phyloP scores from a whole-genome alignment of 2,797 vertebrate genomes.

The Heteromormyrus szaboi region DNA sequence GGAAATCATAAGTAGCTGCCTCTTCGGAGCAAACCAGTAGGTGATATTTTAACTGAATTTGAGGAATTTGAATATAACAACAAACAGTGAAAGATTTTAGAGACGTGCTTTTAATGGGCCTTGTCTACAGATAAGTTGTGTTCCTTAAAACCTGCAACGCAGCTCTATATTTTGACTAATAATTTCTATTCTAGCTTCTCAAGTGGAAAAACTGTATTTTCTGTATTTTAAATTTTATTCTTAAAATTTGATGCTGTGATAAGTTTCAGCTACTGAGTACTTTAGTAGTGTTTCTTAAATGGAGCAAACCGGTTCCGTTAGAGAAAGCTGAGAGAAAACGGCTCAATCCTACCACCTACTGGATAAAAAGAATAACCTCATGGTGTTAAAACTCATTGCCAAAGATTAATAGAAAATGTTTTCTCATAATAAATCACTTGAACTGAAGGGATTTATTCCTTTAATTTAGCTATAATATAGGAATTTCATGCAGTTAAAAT shows the following conservation, averaged over 20 bases:
- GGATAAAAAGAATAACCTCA: neutral
- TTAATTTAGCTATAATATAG: neutral
- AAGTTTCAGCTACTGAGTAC: neutral
- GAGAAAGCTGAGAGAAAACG: neutral
- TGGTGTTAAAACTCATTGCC: neutral
- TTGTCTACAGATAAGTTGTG: neutral
- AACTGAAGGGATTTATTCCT: neutral
- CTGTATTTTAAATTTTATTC: neutral
- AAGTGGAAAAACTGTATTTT: neutral
- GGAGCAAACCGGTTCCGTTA: neutral
- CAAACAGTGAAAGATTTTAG: neutral
- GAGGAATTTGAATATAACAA: neutral
- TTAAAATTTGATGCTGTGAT: neutral
- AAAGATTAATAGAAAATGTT: neutral
- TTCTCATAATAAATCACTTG: neutral
- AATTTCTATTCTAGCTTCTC: neutral
- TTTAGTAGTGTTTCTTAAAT: neutral
- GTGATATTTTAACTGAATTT: neutral
- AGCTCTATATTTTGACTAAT: neutral
- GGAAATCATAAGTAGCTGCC: neutral
- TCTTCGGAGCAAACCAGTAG: neutral
- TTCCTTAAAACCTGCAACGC: neutral
- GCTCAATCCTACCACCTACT: conserved; percentile 10
- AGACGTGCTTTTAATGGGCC: neutral
- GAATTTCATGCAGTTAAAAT: neutral